Evolutionary conservation across 2,113 vertebrate genomes (phyloP).

Genomic region (Tapirus terrestris): DNA sequence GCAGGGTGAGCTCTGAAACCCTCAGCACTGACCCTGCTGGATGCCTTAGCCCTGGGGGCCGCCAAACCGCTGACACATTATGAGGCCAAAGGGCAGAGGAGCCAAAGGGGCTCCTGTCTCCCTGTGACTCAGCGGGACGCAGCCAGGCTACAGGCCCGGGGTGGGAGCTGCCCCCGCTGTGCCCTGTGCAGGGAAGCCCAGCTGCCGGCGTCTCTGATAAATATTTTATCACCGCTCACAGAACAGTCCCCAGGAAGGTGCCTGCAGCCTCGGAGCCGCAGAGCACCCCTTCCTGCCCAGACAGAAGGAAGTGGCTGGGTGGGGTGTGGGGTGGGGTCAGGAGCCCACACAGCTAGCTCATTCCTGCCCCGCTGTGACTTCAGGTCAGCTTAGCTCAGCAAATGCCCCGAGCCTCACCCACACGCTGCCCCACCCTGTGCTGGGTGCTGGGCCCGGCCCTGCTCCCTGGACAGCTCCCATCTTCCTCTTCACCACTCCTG

Average conservation of each 20-base stretch:
- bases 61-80: constrained; percentile 36
- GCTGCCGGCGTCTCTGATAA: neutral
- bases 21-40: neutral
- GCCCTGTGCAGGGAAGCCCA: neutral
- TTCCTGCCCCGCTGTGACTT: neutral
- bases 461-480: neutral
- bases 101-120: neutral
- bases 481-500: neutral
- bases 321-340: neutral
- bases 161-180: neutral
- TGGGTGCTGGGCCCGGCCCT: neutral
- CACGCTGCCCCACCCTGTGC: accelerated
- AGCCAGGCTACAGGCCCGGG: neutral
- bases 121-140: constrained; percentile 31
- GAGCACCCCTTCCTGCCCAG: constrained; percentile 47
- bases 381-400: neutral
- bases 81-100: constrained; percentile 27
- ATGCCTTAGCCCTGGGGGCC: neutral
- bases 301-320: neutral
- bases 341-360: neutral
- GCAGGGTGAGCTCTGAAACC: neutral
- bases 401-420: neutral
- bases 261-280: neutral
- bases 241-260: constrained; percentile 26
- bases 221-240: constrained; percentile 64